Conservation (phyloP, 2,888 invertebrate species). For the Leuctra nigra region DNA sequence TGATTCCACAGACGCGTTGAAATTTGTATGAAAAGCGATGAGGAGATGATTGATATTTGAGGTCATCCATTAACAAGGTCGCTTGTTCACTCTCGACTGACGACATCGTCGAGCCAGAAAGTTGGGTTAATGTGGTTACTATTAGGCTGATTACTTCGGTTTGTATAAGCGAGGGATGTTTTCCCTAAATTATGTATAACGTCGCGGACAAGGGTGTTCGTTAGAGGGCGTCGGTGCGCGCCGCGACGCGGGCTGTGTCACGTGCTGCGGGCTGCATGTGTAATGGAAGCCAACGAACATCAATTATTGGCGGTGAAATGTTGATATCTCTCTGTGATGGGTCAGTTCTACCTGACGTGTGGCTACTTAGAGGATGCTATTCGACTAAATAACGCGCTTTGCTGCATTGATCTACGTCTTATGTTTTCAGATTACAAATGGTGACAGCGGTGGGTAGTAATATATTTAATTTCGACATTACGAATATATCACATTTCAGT, state of each 20-base stretch:
- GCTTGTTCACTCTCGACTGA: not conserved
- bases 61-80: not conserved
- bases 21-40: not conserved
- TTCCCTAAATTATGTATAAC: not conserved
- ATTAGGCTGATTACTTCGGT: not conserved
- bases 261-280: not conserved
- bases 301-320: conserved; percentile 9
- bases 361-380: too few relatives aligned
- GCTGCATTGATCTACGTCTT: too few relatives aligned
- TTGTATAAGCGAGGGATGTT: too few relatives aligned
- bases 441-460: too few relatives aligned
- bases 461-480: too few relatives aligned
- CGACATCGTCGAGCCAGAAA: not conserved
- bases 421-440: too few relatives aligned
- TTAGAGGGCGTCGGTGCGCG: not conserved
- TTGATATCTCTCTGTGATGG: not conserved
- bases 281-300: conserved; percentile 2
- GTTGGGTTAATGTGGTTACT: not conserved
- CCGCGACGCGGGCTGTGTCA: not conserved
- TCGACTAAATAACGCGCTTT: too few relatives aligned
- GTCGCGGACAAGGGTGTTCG: conserved; percentile 8
- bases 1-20: not conserved
- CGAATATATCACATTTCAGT: too few relatives aligned
- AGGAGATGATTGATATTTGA: conserved; percentile 3
- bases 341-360: too few relatives aligned